Evolutionary conservation across 2,888 invertebrate genomes (phyloP), one percentile per base, ranked within the genome.

Genomic region (Mythimna albipuncta): DNA sequence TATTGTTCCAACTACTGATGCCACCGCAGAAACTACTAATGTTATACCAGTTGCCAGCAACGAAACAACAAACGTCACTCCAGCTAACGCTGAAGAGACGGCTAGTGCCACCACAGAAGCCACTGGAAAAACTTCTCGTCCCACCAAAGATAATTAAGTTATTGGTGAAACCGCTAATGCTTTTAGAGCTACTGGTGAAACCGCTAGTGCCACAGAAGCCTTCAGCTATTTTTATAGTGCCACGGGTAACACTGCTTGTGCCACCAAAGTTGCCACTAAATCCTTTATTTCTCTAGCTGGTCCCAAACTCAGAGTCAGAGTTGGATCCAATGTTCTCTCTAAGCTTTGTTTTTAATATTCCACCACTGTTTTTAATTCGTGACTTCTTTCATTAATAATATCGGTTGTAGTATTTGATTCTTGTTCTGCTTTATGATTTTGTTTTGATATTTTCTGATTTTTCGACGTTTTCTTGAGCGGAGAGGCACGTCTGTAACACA

Each of bases 401-500:
- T 52, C 0, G 10, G 32, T 52, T 70, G 7, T 61, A 0, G 6
- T 44, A 16, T 13, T 19, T 26, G 44, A 6, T 26, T 59, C n/a
- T 54, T 59, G 59, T 9, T n/a, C 2, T 35, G 50, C 21, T 21
- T 19, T 9, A 57, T 67, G 4, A 38, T 52, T 47, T 19, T 75
- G 21, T 63, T 19, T 57, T n/a, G 4, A 16, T 26, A 41, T 16
- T 59, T 69, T 75, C 26, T n/a, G 9, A 11, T 47, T 69, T 32
- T 54, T 75, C 59, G n/a, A 26, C 16, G 63, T 70, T 47, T 70
- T 64, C 38, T 47, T 16, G 11, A 26, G 26, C 21, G 19, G 11
- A 16, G 57, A 54, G 52, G 21, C 38, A 41, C 47, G 59, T 75
- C 75, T 75, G 75, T 16, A 75, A 75, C 4, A 70, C 41, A 11